Conservation (phyloP, 2,888 invertebrate species). For the Dryococelus australis region DNA sequence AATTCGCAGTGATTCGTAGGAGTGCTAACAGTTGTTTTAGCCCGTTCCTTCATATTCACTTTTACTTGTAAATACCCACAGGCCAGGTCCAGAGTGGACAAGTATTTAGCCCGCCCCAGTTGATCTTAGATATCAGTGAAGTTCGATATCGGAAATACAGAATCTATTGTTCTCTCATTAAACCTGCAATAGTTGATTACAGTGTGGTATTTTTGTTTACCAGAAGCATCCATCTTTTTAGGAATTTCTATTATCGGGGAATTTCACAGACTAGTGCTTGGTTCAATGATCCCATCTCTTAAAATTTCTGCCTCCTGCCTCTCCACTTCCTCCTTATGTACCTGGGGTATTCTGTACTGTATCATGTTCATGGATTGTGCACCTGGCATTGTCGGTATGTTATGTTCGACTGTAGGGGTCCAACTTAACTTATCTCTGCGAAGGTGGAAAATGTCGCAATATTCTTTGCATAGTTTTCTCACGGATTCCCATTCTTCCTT, state of each 20-base stretch:
- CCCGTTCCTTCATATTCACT: neutral
- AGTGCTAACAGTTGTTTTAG: constrained; percentile 32
- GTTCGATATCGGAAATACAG: neutral
- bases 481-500: too few species aligned
- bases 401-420: too few species aligned
- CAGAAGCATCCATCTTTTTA: neutral
- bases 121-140: constrained; percentile 24
- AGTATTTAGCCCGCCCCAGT: constrained; percentile 21
- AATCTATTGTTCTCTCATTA: neutral
- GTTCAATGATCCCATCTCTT: neutral
- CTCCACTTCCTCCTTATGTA: neutral
- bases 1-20: constrained; percentile 20
- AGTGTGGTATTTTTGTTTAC: neutral
- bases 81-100: constrained; percentile 26
- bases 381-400: neutral
- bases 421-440: too few species aligned
- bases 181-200: neutral
- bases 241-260: neutral
- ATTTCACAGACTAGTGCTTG: neutral
- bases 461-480: too few species aligned
- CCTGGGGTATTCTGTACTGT: neutral
- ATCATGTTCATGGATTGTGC: neutral
- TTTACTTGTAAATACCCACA: constrained; percentile 23
- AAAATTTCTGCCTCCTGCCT: neutral
- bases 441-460: too few species aligned